Evolutionary conservation across 2,113 vertebrate species (phyloP), one percentile per base, ranked within the genome.

Genomic region (Romanogobio albipinnatus): DNA sequence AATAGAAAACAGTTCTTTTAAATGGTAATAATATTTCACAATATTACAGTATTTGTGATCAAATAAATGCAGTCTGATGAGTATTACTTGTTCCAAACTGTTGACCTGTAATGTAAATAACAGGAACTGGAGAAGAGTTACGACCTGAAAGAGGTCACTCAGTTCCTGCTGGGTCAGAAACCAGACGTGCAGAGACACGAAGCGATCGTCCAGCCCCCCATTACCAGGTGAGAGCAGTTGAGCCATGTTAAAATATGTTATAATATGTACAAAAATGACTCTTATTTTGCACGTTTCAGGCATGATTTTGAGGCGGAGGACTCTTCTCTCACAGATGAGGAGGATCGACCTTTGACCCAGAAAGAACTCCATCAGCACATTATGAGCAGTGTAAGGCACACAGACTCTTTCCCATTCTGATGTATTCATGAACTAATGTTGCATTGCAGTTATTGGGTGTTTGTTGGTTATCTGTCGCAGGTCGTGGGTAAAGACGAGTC

Each of bases 291-390:
- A 8, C 1, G 17, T 22, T 56, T 53, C 87, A 95, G 95, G 74
- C 86, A 90, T 76, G 89, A 91, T 7, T 88, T 90, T 80, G 92
- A 94, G 56, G 66, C 80, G 24, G 94, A 94, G 33, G 93, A 94
- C 29, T 88, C 88, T 81, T 79, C 86, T 7, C 68, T 92, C 53
- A 90, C 89, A 9, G 93, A 95, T 45, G 94, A 95, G 26, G 95
- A 95, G 13, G 93, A 95, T 70, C 87, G 86, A 59, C 95, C 95
- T 36, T 90, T 95, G 77, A 95, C 94, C 43, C 91, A 93, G 33
- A 88, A 85, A 77, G 95, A 96, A 77, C 93, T 96, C 43, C 92
- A 90, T n/a, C 90, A 85, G 88, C 90, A 85, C 89, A 93, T 96
- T 76, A 85, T 94, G 90, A 82, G 89, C 59, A 62, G 87, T 86